Conservation (phyloP, 1,140 invertebrate species). For the Ostrea denselamellosa region DNA sequence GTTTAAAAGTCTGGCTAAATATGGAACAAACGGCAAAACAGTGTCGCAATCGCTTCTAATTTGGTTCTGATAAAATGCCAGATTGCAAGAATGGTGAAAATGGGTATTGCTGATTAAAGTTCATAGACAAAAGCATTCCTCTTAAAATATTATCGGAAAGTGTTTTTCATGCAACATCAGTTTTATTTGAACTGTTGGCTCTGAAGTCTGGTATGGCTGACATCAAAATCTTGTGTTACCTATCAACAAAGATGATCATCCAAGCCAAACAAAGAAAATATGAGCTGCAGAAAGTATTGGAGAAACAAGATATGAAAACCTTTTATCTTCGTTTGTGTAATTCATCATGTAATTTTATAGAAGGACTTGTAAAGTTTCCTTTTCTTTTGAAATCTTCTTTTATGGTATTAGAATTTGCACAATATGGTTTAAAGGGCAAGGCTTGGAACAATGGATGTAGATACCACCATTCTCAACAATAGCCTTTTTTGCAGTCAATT, state of each 20-base stretch:
- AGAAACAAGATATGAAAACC: slow-evolving; percentile 36
- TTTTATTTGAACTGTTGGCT: slow-evolving; percentile 33
- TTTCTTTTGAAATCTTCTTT: slow-evolving; percentile 33
- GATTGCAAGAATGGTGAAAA: slow-evolving; percentile 15
- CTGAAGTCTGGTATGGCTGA: slow-evolving; percentile 35
- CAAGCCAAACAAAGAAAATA: slow-evolving; percentile 7
- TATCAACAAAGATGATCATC: slow-evolving; percentile 38
- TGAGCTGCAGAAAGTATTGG: slow-evolving; percentile 39
- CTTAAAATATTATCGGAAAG: slow-evolving; percentile 19
- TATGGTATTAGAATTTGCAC: slow-evolving; percentile 40
- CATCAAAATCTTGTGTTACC: slow-evolving; percentile 36
- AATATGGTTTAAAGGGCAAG: slow-evolving; percentile 33
- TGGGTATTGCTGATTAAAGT: slow-evolving; percentile 15
- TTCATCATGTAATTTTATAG: slow-evolving; percentile 32
- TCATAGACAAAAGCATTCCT: slow-evolving; percentile 25
- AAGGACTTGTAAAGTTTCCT: slow-evolving; percentile 32
- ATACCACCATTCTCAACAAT: slow-evolving; percentile 3
- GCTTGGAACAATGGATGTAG: slow-evolving; percentile 41
- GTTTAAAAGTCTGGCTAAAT: background rate
- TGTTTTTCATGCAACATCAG: slow-evolving; percentile 37
- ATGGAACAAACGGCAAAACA: background rate
- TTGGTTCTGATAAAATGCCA: slow-evolving; percentile 19
- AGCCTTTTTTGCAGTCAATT: slow-evolving; percentile 10
- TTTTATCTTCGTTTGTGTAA: slow-evolving; percentile 23
- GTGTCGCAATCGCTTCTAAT: background rate